Percentiles rank a stretch among this genome's conserved stretches.
Conservation (phyloP, 30 jellyfish, hydroid and myxozoan species). For the Rhopilema esculentum region DNA sequence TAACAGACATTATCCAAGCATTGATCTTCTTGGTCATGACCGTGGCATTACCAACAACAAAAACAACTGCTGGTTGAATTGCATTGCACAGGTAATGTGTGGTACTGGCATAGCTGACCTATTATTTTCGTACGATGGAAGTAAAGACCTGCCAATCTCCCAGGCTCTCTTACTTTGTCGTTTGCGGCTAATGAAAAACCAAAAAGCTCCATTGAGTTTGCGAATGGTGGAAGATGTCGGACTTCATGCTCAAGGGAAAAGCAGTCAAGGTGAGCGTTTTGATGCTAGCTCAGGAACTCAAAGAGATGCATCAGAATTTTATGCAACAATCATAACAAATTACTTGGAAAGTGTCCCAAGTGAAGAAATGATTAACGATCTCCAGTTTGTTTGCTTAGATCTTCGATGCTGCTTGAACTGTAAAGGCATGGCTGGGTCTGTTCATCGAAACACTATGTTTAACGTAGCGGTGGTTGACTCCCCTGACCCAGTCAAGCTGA, state of each 20-base stretch:
- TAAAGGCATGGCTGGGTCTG: not conserved
- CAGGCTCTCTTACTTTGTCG: not conserved
- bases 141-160: not conserved
- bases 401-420: conserved; percentile 13
- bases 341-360: not conserved
- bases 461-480: not conserved
- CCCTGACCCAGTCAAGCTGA: not conserved
- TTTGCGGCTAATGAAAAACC: not conserved
- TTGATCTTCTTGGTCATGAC: not conserved
- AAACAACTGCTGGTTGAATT: conserved; percentile 22
- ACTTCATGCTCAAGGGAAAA: no score
- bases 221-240: not conserved
- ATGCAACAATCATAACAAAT: not conserved
- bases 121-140: not conserved
- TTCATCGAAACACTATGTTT: not conserved
- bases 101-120: conserved; percentile 18
- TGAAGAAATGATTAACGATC: not conserved
- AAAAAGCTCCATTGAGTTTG: not conserved
- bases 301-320: conserved; percentile 24
- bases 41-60: not conserved
- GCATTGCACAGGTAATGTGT: conserved; percentile 3
- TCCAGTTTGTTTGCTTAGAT: not conserved
- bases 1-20: not conserved
- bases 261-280: not conserved
- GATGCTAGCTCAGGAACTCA: not conserved